Base-by-base conservation (phyloP, 1,140 invertebrate genomes). In the Lordiphosa clarofinis region DNA sequence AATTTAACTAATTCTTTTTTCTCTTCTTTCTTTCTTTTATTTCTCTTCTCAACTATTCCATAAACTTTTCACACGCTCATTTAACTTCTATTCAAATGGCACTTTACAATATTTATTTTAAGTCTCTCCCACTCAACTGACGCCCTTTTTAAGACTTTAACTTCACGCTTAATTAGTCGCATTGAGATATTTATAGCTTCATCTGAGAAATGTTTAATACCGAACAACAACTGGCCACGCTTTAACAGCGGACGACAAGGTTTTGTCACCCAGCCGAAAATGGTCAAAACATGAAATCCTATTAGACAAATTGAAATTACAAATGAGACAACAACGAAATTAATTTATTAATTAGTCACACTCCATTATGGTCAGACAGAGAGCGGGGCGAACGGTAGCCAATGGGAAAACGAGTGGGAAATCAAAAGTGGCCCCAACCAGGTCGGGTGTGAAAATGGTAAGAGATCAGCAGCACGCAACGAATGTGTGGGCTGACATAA, bases 331-430 rank as follows among this genome's bases (percentile, higher is more conserved):
- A 73, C 78, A 50, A 66, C 76, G 64, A 82, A 84, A 82, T 82
- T 84, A 84, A 82, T 76, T 82, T 82, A 82, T 82, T 82, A 82
- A 82, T 82, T 82, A 82, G 78, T 82, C 78, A 84, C 78, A 82
- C 78, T 78, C 73, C 64, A 84, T 82, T 82, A 78, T 82, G 69
- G 78, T 60, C 50, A 74, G 54, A 81, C 72, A 81, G 82, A 81
- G 57, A 56, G 54, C 49, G 64, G 44, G 9, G 50, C 53, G 33
- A 56, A 56, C 59, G 36, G 48, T 50, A 50, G 48, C 48, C 13
- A 74, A 66, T 76, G 75, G 76, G 21, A 21, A 21, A 21, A 21
- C 21, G 71, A 6, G 46, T 11, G 71, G 69, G 12, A 42, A 12
- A 15, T 13, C 38, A 40, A 13, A 40, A 40, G 11, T 40, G 38